These are phyloP conservation scores for Muscidifurax raptorellus DNA, from an alignment of 1,140 invertebrate genomes.

Conservation along the genomic window DNA sequence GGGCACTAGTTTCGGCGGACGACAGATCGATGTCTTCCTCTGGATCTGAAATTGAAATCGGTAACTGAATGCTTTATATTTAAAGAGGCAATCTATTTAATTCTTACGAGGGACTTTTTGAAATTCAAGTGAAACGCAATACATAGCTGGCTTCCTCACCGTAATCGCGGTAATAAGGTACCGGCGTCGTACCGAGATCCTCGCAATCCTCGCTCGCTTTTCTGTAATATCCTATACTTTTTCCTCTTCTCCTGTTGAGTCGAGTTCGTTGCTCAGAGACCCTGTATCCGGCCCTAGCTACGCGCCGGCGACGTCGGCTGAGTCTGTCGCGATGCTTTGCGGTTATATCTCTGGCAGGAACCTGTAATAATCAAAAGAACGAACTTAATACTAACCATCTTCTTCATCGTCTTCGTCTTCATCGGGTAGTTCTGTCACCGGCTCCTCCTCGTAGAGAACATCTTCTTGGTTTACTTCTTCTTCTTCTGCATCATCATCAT, in stretches of 20 bases:
- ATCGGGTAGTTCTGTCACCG: constrained; percentile 33
- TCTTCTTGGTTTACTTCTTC: constrained; percentile 43
- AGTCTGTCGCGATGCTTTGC: not conserved
- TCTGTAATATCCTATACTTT: not conserved
- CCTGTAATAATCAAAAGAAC: not conserved
- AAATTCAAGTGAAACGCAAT: not conserved
- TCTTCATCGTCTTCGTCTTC: constrained; percentile 25
- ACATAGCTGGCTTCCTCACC: not conserved
- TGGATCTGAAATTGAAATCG: not conserved
- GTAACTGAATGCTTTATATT: no score
- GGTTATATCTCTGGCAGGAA: not conserved
- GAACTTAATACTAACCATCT: constrained; percentile 61
- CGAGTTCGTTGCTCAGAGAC: not conserved
- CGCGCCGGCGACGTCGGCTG: not conserved
- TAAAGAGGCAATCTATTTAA: not conserved
- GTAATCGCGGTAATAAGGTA: not conserved
- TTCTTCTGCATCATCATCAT: constrained; percentile 41
- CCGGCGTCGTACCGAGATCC: not conserved
- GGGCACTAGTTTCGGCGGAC: not conserved
- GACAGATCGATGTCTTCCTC: constrained; percentile 3
- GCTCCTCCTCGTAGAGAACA: constrained; percentile 48
- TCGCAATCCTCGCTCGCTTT: not conserved
- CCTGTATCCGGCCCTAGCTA: not conserved
- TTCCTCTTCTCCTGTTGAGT: not conserved
- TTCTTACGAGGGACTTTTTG: not conserved